phyloP scores from a whole-genome alignment of 2,888 invertebrate genomes.

The Proisotoma minuta region DNA sequence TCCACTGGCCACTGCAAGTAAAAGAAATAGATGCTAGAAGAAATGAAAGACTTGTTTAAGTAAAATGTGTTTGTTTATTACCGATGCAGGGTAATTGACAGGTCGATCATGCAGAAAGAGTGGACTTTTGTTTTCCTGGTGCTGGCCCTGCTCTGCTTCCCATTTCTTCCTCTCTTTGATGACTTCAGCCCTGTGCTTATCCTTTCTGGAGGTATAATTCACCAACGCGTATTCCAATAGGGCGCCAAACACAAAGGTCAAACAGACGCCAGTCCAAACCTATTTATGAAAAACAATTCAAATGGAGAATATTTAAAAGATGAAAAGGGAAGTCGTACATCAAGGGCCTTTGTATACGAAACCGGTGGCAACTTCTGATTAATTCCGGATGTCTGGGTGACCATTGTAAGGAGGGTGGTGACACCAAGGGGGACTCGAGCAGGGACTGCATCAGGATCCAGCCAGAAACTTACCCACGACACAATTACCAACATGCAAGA shows the following conservation, averaged over 20 bases:
- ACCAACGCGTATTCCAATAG: conserved; percentile 94
- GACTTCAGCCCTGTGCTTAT: conserved; percentile 68
- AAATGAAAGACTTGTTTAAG: neutral
- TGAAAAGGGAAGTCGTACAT: neutral
- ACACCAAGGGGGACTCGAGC: conserved; percentile 91
- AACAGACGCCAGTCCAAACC: conserved; percentile 96
- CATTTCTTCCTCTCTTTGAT: conserved; percentile 66
- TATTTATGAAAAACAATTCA: conserved; percentile 55
- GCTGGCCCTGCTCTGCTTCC: conserved; percentile 68
- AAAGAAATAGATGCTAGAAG: neutral
- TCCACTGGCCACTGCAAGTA: neutral
- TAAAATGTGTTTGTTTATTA: neutral
- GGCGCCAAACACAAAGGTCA: conserved; percentile 96
- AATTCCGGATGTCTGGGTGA: conserved; percentile 85
- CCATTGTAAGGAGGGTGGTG: conserved; percentile 93
- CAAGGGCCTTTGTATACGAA: conserved; percentile 78
- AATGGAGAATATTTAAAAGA: neutral
- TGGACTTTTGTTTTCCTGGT: neutral
- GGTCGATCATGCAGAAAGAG: neutral
- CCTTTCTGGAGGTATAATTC: conserved; percentile 91
- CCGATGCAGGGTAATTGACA: neutral
- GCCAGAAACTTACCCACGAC: conserved; percentile 94
- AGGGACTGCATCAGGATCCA: conserved; percentile 91
- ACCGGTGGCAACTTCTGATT: conserved; percentile 94
- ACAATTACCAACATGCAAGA: conserved; percentile 97